Percentiles rank a stretch among this genome's conserved stretches.
Evolutionary conservation across 2,888 invertebrate species (phyloP).

Genomic region (Phrixothrix hirtus): DNA sequence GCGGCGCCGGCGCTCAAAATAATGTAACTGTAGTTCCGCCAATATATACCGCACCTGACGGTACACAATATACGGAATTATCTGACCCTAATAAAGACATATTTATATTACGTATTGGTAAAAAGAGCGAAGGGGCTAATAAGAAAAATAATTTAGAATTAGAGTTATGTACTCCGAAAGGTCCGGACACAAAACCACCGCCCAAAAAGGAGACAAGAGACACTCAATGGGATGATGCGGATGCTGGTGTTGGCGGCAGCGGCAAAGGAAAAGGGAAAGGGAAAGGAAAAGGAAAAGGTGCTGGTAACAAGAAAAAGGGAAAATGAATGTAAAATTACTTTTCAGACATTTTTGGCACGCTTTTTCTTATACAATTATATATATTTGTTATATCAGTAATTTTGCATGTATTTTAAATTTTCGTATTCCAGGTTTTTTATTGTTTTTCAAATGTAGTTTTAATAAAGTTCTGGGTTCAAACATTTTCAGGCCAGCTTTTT

Average conservation of each 20-base stretch:
- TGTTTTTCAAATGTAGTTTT: too few relatives aligned
- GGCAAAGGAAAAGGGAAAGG: constrained; percentile 35
- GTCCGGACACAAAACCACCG: constrained; percentile 62
- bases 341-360: neutral
- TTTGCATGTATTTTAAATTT: too few relatives aligned
- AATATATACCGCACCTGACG: constrained; percentile 59
- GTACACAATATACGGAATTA: constrained; percentile 62
- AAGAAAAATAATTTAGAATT: constrained; percentile 73
- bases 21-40: constrained; percentile 54
- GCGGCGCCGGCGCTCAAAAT: too few relatives aligned
- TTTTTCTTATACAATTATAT: too few relatives aligned
- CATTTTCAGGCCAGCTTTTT: too few relatives aligned
- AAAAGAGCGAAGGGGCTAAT: constrained; percentile 70
- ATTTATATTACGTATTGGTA: constrained; percentile 74
- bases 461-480: too few relatives aligned
- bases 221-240: constrained; percentile 68
- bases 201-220: constrained; percentile 67
- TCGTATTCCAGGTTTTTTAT: too few relatives aligned
- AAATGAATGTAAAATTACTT: constrained; percentile 2
- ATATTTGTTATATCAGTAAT: neutral
- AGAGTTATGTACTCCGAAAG: constrained; percentile 74
- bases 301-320: constrained; percentile 29
- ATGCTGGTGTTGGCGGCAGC: constrained; percentile 34
- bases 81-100: constrained; percentile 72
- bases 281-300: constrained; percentile 35